A percentile compares a stretch with the other conserved stretches of the same genome.
These are phyloP conservation scores for Xanthia icteritia DNA, from an alignment of 2,888 invertebrate species.

Conservation along the genomic window DNA sequence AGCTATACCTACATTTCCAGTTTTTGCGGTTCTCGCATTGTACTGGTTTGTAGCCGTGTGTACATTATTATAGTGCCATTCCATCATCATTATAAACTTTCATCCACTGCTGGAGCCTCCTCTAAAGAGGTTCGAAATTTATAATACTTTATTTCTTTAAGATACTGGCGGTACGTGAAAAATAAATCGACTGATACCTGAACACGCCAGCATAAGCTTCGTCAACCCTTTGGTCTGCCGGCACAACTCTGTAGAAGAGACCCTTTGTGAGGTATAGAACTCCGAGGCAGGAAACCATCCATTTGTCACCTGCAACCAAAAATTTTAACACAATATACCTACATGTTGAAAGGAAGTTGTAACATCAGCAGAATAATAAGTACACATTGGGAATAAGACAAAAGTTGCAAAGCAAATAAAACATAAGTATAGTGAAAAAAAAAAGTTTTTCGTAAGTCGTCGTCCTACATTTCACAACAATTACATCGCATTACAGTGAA, in stretches of 20 bases:
- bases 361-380: not conserved
- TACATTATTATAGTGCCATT: not conserved
- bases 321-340: slow-evolving; percentile 19
- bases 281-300: slow-evolving; percentile 97
- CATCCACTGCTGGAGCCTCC: not conserved
- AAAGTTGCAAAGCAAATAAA: slow-evolving; percentile 8
- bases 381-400: not conserved
- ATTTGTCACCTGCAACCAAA: slow-evolving; percentile 94
- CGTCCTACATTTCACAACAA: slow-evolving; percentile 3
- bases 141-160: not conserved
- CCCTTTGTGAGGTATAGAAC: slow-evolving; percentile 96
- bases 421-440: not conserved
- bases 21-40: too few species aligned
- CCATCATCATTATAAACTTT: not conserved
- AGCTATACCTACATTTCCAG: too few species aligned
- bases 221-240: slow-evolving; percentile 96
- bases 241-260: slow-evolving; percentile 97
- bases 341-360: not conserved
- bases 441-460: not conserved
- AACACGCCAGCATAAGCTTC: slow-evolving; percentile 94
- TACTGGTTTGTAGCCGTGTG: too few species aligned
- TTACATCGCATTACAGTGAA: slow-evolving; percentile 6
- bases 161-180: not conserved
- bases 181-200: slow-evolving; percentile 78
- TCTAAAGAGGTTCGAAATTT: not conserved